Evolutionary conservation across 2,888 invertebrate genomes (phyloP), one percentile per base, ranked within the genome.

Genomic region (Rotaria macrura): DNA sequence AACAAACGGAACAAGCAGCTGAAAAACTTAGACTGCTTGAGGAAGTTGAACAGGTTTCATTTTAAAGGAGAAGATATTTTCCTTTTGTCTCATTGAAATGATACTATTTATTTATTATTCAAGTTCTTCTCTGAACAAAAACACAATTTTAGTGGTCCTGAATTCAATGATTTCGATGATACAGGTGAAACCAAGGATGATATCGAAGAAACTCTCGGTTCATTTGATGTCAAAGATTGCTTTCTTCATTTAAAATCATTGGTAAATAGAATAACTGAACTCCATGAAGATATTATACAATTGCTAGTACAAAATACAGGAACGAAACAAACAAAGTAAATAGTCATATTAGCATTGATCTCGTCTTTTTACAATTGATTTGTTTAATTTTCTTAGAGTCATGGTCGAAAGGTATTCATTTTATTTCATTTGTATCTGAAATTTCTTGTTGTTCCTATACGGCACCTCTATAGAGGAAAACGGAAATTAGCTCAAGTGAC

Each of bases 41-140:
- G 83, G 84, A 86, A 86, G 3, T 86, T 29, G 72, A 52, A 38
- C 29, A 86, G n/a, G 86, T 86, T 84, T 20, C 23, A n/a, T 23
- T 83, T 43, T 25, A 47, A 23, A 74, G 0, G 9, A 54, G 29
- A 34, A 52, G 47, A 9, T 47, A 4, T 49, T 9, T 49, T 43
- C 6, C 43, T 43, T 49, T 40, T 29, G 20, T 1, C 14, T 3
- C 14, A 74, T 74, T 49, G 25, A 12, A 43, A n/a, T 38, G n/a
- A 40, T 49, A 38, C 9, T 34, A n/a, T 55, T 49, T 17, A 14
- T 14, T 65, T 84, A 65, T 29, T 34, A 20, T 49, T 49, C 12
- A 29, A 86, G 86, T 86, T 86, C 49, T 86, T 86, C 54, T 38
- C 38, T 83, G 86, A 86, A n/a, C 86, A 86, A 84, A 84, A 47